Evolutionary conservation across 2,113 vertebrate genomes (phyloP), one percentile per base, ranked within the genome.

Genomic region (Sapajus apella): DNA sequence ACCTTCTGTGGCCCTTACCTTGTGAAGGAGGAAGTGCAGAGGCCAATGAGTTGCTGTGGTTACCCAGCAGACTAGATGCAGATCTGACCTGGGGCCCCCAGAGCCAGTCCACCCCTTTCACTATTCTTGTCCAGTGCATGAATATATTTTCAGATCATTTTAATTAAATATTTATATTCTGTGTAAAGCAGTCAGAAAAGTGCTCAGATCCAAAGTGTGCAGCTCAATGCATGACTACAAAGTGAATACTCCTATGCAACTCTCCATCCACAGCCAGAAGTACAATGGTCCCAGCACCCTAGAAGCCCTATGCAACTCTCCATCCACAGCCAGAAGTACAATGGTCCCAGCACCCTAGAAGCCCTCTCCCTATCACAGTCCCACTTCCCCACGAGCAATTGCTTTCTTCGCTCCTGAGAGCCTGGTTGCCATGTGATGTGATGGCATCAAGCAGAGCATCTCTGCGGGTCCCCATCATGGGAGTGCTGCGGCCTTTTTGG

Each of bases 341-440:
- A 14, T 1, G 30, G 37, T 3, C 7, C 16, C 32, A 13, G 27
- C 4, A 32, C 25, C 32, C 20, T 21, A 0, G 66, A 77, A 18
- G 3, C 66, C 21, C 16, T 1, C n/a, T 72, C 8, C 14, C 3
- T 3, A 0, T 23, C n/a, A 3, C 0, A 2, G 8, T 13, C 9
- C 27, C 18, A 5, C 43, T 82, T 40, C 25, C 27, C n/a, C 45
- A 9, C 37, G 4, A 40, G 76, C 68, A 55, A 87, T 16, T 3
- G 35, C 47, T 55, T 17, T 72, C 43, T 87, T 17, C 35, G 27
- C 25, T 55, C n/a, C 87, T 1, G 8, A 13, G 30, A 8, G 32
- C 58, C 43, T n/a, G 32, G 35, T 9, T 6, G 0, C n/a, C 13
- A 0, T 5, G 6, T 10, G n/a, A 50, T 14, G 27, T 30, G 61